These are phyloP conservation scores for Fragariocoptes setiger DNA, from an alignment of 1,140 invertebrate species.

Conservation along the genomic window DNA sequence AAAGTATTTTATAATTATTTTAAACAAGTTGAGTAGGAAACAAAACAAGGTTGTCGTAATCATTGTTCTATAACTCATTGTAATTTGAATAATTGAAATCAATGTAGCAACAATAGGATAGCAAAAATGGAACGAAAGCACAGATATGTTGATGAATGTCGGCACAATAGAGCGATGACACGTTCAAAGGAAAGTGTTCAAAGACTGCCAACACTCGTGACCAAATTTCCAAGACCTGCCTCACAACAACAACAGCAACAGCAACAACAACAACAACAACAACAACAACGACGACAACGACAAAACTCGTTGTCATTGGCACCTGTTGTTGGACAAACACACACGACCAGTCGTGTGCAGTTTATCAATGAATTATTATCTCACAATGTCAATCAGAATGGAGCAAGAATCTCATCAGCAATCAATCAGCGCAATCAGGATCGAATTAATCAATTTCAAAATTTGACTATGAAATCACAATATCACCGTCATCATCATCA, in stretches of 20 bases:
- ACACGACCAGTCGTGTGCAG: background rate
- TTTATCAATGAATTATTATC: background rate
- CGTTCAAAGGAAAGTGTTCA: background rate
- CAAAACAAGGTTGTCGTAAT: background rate
- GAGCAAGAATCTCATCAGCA: background rate
- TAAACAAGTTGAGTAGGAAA: constrained; percentile 1
- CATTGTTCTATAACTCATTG: background rate
- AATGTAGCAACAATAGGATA: background rate
- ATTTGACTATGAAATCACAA: background rate
- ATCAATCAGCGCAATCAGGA: background rate
- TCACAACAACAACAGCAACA: background rate
- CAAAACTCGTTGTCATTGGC: background rate
- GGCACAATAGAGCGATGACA: background rate
- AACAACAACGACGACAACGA: background rate
- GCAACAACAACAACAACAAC: constrained; percentile 1
- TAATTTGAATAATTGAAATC: background rate
- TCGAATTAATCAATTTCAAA: background rate
- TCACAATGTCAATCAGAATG: background rate
- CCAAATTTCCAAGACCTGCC: background rate
- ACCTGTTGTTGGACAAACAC: background rate
- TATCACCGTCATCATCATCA: background rate
- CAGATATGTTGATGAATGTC: background rate
- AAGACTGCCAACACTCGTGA: constrained; percentile 1
- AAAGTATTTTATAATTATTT: too few relatives aligned
- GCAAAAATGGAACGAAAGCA: background rate